A percentile compares a stretch with the other conserved stretches of the same genome.
phyloP scores from a whole-genome alignment of 2,797 vertebrate species.

The Labroides dimidiatus region DNA sequence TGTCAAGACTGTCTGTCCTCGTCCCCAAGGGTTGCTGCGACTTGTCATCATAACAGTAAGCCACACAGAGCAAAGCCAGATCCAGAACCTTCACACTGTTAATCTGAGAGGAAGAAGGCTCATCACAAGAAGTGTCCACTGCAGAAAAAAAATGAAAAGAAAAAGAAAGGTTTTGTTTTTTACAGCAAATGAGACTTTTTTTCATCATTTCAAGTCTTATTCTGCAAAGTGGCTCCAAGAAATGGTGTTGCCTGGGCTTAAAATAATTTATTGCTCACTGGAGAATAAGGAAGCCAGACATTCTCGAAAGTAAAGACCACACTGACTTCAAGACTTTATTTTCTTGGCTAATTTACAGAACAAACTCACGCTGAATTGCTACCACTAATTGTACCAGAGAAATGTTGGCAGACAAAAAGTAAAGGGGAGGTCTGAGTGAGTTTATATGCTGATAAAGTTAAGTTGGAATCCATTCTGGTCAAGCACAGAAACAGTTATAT shows the following conservation, averaged over 20 bases:
- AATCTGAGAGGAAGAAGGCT: conserved; percentile 49
- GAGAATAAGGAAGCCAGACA: conserved; percentile 2
- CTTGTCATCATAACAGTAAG: conserved; percentile 66
- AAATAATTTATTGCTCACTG: conserved; percentile 17
- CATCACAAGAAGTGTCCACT: neutral
- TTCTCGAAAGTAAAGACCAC: conserved; percentile 7
- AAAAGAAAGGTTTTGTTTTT: no score
- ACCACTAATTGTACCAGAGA: neutral
- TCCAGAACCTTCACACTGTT: conserved; percentile 36
- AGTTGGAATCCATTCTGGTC: neutral
- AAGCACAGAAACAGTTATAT: neutral
- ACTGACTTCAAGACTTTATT: neutral
- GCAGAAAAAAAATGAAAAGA: no score
- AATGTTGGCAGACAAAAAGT: neutral
- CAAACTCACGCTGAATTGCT: neutral
- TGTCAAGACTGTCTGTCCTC: conserved; percentile 71
- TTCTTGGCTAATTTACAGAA: conserved; percentile 5
- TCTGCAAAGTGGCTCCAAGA: neutral
- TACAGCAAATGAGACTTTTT: neutral
- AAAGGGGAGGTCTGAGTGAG: neutral
- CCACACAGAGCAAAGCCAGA: conserved; percentile 58
- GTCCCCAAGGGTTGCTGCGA: conserved; percentile 51
- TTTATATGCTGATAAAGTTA: neutral
- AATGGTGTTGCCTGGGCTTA: conserved; percentile 9
- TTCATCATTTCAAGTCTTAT: no score